Percentiles rank a stretch among this genome's conserved stretches.
These are phyloP conservation scores for Diarsia rubi DNA, from an alignment of 2,888 invertebrate species.

Conservation along the genomic window DNA sequence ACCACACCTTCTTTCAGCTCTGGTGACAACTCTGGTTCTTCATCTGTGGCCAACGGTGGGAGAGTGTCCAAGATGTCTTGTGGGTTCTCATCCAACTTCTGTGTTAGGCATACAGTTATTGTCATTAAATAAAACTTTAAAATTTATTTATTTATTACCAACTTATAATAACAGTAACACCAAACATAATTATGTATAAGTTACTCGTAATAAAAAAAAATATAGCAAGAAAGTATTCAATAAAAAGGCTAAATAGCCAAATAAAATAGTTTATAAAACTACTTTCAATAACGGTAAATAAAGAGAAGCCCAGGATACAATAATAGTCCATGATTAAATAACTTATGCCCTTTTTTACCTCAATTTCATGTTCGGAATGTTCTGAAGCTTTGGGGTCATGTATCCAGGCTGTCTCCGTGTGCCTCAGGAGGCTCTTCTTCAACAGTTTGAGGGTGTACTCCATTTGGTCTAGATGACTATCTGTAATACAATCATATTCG, in stretches of 20 bases:
- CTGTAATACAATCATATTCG: conserved; percentile 59
- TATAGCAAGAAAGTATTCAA: no score
- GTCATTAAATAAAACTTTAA: background rate
- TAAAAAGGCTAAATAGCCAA: no score
- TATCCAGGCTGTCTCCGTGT: conserved; percentile 76
- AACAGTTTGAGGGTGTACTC: conserved; percentile 83
- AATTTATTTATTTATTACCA: no score
- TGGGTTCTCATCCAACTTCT: conserved; percentile 82
- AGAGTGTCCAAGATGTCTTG: conserved; percentile 89
- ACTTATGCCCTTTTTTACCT: conserved; percentile 54
- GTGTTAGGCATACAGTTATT: background rate
- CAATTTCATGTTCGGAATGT: conserved; percentile 65
- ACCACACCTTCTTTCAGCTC: conserved; percentile 92
- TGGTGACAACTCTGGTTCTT: conserved; percentile 89
- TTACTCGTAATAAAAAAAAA: no score
- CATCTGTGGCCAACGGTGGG: conserved; percentile 85
- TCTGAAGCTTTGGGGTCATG: conserved; percentile 73
- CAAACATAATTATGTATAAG: no score
- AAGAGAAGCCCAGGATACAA: background rate
- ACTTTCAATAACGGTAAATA: background rate
- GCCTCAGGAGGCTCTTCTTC: conserved; percentile 85
- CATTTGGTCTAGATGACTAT: conserved; percentile 81
- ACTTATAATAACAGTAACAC: no score
- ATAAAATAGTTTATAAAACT: no score
- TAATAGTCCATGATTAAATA: no score